These are phyloP conservation scores for Tromatobia lineatoria DNA, from an alignment of 2,888 invertebrate species.

Conservation along the genomic window DNA sequence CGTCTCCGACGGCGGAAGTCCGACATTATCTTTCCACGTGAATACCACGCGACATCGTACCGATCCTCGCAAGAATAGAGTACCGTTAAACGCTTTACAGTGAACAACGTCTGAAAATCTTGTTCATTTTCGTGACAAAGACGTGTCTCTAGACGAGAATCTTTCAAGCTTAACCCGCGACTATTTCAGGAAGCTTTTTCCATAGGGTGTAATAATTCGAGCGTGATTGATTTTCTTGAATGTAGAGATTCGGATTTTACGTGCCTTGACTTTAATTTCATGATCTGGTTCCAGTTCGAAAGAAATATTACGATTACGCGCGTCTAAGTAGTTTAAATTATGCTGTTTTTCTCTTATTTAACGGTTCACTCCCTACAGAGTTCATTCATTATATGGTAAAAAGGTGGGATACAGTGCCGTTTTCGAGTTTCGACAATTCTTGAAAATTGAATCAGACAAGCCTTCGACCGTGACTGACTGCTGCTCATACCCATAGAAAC, in stretches of 20 bases:
- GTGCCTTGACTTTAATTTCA: background rate
- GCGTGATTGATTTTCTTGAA: background rate
- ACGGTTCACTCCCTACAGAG: too few species aligned
- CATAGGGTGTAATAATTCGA: background rate
- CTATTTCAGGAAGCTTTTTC: slow-evolving; percentile 18
- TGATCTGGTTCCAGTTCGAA: background rate
- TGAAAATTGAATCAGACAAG: too few species aligned
- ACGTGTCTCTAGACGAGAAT: slow-evolving; percentile 38
- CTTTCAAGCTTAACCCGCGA: slow-evolving; percentile 11
- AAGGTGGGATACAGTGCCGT: too few species aligned
- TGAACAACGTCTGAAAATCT: slow-evolving; percentile 58
- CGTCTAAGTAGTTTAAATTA: background rate
- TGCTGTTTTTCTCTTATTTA: background rate
- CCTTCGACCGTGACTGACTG: too few species aligned
- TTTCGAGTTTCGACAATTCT: too few species aligned
- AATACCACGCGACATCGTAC: slow-evolving; percentile 50
- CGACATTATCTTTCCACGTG: slow-evolving; percentile 70
- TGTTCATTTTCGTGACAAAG: slow-evolving; percentile 52
- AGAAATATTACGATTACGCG: too few species aligned
- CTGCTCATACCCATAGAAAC: too few species aligned
- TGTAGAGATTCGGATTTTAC: background rate
- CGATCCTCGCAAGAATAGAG: slow-evolving; percentile 50
- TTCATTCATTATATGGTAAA: too few species aligned
- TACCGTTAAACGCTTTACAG: slow-evolving; percentile 8
- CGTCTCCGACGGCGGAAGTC: slow-evolving; percentile 67